Base-by-base conservation (phyloP, 2,113 vertebrate genomes). In the Eptesicus fuscus region DNA sequence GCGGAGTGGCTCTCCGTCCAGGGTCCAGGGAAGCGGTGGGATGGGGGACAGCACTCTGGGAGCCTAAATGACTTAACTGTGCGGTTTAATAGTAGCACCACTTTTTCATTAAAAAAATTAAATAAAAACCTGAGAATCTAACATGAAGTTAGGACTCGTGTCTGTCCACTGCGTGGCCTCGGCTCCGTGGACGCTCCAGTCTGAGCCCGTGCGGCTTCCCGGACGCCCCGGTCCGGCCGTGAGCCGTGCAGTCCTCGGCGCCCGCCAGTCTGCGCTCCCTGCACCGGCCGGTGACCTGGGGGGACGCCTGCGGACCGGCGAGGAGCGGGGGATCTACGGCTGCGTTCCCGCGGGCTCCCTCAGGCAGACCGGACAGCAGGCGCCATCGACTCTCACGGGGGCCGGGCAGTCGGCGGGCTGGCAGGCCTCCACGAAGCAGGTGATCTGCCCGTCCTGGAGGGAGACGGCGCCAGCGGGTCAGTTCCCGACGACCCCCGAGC, bases 381-480 rank as follows among this genome's bases (percentile, higher is more conserved):
- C 94, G 61, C 99, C 99, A 98, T 99, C 97, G 91, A 98, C 97
- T 92, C 98, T 99, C 97, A 98, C 92, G 1, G 99, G 99, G 0
- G 63, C 96, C 16, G 98, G 92, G 61, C 99, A 99, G 59, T 98
- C 95, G 3, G 97, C 77, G 0, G 98, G 97, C 0, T 96, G 99
- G 97, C 99, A 99, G 0, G 98, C 98, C 97, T 99, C 99, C 95
- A 99, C 98, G 2, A 99, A 99, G 97, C 99, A 99, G 49, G 99
- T 99, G 96, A 99, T 98, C 98, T 99, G 99, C 87, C 99, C 98
- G 9, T 98, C 98, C 99, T 99, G 98, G 18, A 47, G 37, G 13
- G 53, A 77, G 13, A 71, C 4, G 40, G 4, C 0, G 3, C 25
- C 16, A 0, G 9, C 83, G 9, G 0, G 20, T 95, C 47, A 83